These are phyloP conservation scores for Hololepta plana DNA, from an alignment of 2,888 invertebrate species.

Conservation along the genomic window DNA sequence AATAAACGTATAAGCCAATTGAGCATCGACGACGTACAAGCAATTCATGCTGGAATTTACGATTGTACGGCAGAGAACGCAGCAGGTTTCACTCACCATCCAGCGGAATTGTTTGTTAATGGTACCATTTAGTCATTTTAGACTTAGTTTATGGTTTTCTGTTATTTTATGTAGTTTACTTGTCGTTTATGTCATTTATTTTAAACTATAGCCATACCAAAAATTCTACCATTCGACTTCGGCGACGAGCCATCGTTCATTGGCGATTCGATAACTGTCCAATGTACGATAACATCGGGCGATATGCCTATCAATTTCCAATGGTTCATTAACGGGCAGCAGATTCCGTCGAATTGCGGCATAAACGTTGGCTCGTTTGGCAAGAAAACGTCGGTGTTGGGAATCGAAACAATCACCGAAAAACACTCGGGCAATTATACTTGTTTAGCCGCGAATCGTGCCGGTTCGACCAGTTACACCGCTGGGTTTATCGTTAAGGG, in stretches of 20 bases:
- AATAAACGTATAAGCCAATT: conserved; percentile 45
- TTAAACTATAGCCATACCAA: conserved; percentile 38
- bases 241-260: conserved; percentile 51
- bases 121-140: conserved; percentile 32
- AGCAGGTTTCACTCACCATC: conserved; percentile 47
- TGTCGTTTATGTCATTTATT: not conserved
- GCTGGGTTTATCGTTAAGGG: conserved; percentile 13
- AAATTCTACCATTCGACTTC: conserved; percentile 47
- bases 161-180: not conserved
- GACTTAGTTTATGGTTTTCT: not conserved
- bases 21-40: conserved; percentile 54
- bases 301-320: conserved; percentile 54
- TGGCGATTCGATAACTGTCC: conserved; percentile 51
- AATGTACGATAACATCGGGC: conserved; percentile 55
- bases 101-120: conserved; percentile 48
- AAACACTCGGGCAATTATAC: conserved; percentile 55
- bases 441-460: conserved; percentile 47
- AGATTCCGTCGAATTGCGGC: conserved; percentile 35
- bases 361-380: conserved; percentile 39
- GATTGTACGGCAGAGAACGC: conserved; percentile 51
- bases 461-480: conserved; percentile 36
- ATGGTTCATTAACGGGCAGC: conserved; percentile 40
- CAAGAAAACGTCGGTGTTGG: conserved; percentile 43
- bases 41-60: conserved; percentile 56
- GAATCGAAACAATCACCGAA: conserved; percentile 51